phyloP scores from a whole-genome alignment of 2,797 vertebrate genomes.

The Acrossocheilus fasciatus region DNA sequence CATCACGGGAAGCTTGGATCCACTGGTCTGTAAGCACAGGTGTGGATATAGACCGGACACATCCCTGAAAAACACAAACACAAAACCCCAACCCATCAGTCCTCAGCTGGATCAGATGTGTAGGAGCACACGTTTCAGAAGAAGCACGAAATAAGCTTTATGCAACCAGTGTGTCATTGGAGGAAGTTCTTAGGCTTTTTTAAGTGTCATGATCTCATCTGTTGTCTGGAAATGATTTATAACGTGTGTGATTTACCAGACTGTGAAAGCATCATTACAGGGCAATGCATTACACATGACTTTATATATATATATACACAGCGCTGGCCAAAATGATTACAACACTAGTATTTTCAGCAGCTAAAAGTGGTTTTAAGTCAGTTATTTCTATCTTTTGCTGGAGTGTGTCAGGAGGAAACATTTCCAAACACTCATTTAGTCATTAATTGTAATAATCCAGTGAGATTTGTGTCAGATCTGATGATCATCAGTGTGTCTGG shows the following conservation, averaged over 20 bases:
- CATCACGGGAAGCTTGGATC: neutral
- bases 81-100: neutral
- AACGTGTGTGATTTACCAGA: neutral
- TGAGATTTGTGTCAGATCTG: too few species aligned
- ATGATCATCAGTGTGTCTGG: too few species aligned
- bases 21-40: neutral
- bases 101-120: neutral
- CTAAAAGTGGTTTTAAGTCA: too few species aligned
- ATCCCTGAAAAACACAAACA: neutral
- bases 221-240: neutral
- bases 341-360: too few species aligned
- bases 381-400: too few species aligned
- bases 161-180: neutral
- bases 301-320: too few species aligned
- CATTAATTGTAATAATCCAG: too few species aligned
- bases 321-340: too few species aligned
- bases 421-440: too few species aligned
- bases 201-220: neutral
- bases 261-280: neutral
- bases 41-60: neutral
- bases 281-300: neutral
- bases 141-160: too few species aligned
- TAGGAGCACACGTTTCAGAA: neutral
- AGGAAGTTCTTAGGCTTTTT: neutral
- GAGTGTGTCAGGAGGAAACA: too few species aligned